Conservation (phyloP, 1,140 invertebrate genomes). For the Drosophila albomicans region DNA sequence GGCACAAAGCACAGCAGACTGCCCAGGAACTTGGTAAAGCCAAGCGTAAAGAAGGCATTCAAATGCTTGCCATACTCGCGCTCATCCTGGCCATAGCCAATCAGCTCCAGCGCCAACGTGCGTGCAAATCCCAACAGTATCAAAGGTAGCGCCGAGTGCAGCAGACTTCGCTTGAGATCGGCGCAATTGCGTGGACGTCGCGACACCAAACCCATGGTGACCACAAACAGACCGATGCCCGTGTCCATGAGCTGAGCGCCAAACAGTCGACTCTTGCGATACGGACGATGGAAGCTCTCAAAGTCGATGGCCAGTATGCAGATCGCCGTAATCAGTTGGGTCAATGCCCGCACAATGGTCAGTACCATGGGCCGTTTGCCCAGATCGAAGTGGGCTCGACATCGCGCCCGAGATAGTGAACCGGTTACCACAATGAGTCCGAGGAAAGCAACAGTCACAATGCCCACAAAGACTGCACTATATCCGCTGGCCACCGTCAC, state of each 20-base stretch:
- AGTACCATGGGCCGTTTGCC: conserved; percentile 57
- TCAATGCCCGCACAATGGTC: conserved; percentile 87
- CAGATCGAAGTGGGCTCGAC: conserved; percentile 53
- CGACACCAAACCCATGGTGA: conserved; percentile 92
- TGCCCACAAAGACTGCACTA: conserved; percentile 17
- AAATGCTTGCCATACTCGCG: conserved; percentile 98
- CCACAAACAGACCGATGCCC: conserved; percentile 95
- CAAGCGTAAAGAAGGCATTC: conserved; percentile 98
- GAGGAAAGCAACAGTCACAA: conserved; percentile 23
- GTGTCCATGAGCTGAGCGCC: conserved; percentile 97
- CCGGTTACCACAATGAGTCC: conserved; percentile 33
- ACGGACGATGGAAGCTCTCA: conserved; percentile 92
- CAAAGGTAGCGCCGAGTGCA: conserved; percentile 86
- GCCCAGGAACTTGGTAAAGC: conserved; percentile 91
- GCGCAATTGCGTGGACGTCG: conserved; percentile 70
- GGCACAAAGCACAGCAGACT: conserved; percentile 70
- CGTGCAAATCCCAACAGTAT: conserved; percentile 90
- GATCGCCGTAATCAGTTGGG: conserved; percentile 91
- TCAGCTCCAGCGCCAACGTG: conserved; percentile 87
- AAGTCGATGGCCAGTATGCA: conserved; percentile 98
- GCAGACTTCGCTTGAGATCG: conserved; percentile 69
- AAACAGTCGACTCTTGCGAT: conserved; percentile 94
- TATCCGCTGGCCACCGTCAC: conserved; percentile 61
- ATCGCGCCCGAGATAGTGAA: conserved; percentile 26
- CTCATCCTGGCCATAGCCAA: conserved; percentile 94